Conservation (phyloP, 2,113 vertebrate genomes). For the Corythoichthys haematopterus region DNA sequence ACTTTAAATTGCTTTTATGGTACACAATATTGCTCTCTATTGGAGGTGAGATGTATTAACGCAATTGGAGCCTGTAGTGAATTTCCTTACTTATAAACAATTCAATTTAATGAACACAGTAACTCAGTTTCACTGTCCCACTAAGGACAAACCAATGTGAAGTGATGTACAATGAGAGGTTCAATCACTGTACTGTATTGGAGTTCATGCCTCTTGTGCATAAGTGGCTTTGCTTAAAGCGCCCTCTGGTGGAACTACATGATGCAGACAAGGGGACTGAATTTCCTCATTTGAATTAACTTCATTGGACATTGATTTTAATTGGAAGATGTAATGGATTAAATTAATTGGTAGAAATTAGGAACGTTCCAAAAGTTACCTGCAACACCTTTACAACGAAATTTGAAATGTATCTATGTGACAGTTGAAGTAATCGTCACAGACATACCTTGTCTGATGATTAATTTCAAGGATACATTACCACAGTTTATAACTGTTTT, state of each 20-base stretch:
- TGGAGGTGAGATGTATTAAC: background rate
- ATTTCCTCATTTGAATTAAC: background rate
- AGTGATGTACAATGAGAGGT: background rate
- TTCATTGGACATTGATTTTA: background rate
- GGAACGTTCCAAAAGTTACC: background rate
- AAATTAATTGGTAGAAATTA: no score
- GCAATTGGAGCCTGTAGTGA: background rate
- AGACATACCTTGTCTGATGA: no score
- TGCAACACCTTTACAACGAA: background rate
- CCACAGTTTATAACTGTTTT: no score
- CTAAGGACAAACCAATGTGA: no score
- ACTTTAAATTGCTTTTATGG: background rate
- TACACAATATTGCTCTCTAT: background rate
- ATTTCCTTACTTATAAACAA: background rate
- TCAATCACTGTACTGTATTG: background rate
- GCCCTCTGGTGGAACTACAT: conserved; percentile 49
- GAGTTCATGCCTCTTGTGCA: background rate
- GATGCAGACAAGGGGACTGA: background rate
- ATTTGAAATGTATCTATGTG: background rate
- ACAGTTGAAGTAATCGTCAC: background rate
- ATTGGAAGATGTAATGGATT: no score
- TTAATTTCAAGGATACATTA: no score
- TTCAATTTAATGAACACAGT: background rate
- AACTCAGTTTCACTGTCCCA: background rate
- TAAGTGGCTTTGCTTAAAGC: conserved; percentile 44